Percentiles rank a stretch among this genome's conserved stretches.
phyloP scores from a whole-genome alignment of 2,797 vertebrate genomes.

The Labeo calbasu region DNA sequence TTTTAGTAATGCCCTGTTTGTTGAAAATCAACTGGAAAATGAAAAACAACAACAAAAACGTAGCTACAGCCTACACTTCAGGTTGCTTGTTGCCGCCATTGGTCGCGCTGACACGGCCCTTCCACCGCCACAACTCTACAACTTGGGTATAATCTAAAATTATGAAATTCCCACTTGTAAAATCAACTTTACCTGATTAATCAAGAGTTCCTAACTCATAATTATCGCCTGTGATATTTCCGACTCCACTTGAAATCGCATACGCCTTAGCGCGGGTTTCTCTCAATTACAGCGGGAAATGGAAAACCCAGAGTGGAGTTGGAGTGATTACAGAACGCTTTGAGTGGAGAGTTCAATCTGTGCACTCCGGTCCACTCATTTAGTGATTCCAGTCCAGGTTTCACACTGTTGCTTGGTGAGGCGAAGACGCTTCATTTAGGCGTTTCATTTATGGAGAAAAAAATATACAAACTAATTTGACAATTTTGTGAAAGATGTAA shows the following conservation, averaged over 20 bases:
- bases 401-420: not conserved
- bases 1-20: not conserved
- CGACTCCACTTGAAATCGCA: too few species aligned
- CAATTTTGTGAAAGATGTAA: not conserved
- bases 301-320: not conserved
- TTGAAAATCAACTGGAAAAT: too few species aligned
- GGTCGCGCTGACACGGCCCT: not conserved
- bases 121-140: not conserved
- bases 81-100: too few species aligned
- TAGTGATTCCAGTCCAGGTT: rapidly evolving
- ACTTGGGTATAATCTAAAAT: not conserved
- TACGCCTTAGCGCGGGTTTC: not conserved
- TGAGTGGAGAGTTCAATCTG: not conserved
- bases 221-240: not conserved
- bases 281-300: not conserved
- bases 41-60: not conserved
- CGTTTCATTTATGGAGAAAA: not conserved
- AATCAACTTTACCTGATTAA: not conserved
- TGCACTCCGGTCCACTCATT: not conserved
- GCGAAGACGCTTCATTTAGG: not conserved
- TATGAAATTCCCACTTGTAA: not conserved
- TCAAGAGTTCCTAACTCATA: not conserved
- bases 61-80: not conserved
- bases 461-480: not conserved
- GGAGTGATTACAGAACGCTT: not conserved